phyloP scores from a whole-genome alignment of 2,888 invertebrate genomes.

The Linnaemya vulpina region DNA sequence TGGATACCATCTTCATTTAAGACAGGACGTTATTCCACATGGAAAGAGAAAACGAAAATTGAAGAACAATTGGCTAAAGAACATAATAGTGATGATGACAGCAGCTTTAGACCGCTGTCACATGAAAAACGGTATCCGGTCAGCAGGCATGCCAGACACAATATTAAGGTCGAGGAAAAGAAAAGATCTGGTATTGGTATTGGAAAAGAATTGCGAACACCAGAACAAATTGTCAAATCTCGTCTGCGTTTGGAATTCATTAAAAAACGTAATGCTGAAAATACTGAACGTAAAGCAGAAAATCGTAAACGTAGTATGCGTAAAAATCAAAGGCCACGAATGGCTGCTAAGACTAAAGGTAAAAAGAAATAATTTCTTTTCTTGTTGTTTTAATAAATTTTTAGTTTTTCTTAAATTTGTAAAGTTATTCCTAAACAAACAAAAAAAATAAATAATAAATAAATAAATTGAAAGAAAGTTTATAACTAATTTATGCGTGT shows the following conservation, averaged over 20 bases:
- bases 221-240: slow-evolving; percentile 91
- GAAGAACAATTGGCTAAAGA: slow-evolving; percentile 81
- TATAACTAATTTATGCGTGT: background rate
- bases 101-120: slow-evolving; percentile 76
- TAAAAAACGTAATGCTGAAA: slow-evolving; percentile 86
- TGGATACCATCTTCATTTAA: slow-evolving; percentile 98
- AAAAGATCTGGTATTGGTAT: slow-evolving; percentile 82
- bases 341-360: slow-evolving; percentile 59
- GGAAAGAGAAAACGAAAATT: slow-evolving; percentile 89
- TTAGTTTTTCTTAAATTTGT: slow-evolving; percentile 31
- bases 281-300: slow-evolving; percentile 82
- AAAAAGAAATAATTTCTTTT: slow-evolving; percentile 53
- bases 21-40: slow-evolving; percentile 93
- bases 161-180: slow-evolving; percentile 88
- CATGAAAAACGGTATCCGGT: slow-evolving; percentile 82
- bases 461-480: slow-evolving; percentile 21
- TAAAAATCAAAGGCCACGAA: slow-evolving; percentile 76
- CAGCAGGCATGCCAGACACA: slow-evolving; percentile 91
- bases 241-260: slow-evolving; percentile 85
- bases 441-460: too few relatives aligned
- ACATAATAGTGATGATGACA: slow-evolving; percentile 77
- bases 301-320: slow-evolving; percentile 82
- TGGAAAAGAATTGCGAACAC: slow-evolving; percentile 87
- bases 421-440: slow-evolving; percentile 10
- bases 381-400: background rate